These are phyloP conservation scores for Metallyticus violacea DNA, from an alignment of 2,888 invertebrate species.

Conservation along the genomic window DNA sequence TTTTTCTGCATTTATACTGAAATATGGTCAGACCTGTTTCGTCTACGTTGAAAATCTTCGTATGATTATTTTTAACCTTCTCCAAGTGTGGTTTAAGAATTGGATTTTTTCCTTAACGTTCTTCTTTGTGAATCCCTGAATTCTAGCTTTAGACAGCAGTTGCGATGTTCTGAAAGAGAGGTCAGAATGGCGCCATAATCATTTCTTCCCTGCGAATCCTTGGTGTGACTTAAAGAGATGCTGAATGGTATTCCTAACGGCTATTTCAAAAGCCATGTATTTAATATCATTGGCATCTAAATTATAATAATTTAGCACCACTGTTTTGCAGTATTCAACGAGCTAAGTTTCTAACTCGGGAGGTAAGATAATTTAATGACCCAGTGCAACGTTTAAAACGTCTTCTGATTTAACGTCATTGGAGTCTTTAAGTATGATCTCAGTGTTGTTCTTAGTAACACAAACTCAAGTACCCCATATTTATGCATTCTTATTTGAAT, in stretches of 20 bases:
- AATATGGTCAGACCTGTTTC: constrained; percentile 43
- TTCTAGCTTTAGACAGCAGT: too few species aligned
- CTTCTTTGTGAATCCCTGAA: too few species aligned
- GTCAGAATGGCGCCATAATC: background rate
- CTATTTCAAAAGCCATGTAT: too few species aligned
- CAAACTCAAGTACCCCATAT: background rate
- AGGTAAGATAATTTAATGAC: background rate
- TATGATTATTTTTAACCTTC: background rate
- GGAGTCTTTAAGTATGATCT: background rate
- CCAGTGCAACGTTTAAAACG: background rate
- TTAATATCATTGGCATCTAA: background rate
- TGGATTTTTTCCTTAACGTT: too few species aligned
- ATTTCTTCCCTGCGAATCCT: background rate
- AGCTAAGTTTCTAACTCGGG: background rate
- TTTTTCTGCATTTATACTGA: too few species aligned
- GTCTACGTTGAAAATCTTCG: constrained; percentile 30
- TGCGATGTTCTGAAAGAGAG: background rate
- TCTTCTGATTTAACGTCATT: background rate
- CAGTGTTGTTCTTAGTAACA: background rate
- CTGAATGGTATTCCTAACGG: background rate
- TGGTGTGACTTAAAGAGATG: background rate
- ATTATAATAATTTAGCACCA: background rate
- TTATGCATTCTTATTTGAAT: background rate
- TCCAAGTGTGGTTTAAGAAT: too few species aligned
- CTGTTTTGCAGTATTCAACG: background rate